These are phyloP conservation scores for Tachycineta bicolor DNA, from an alignment of 2,113 vertebrate species.

Conservation along the genomic window DNA sequence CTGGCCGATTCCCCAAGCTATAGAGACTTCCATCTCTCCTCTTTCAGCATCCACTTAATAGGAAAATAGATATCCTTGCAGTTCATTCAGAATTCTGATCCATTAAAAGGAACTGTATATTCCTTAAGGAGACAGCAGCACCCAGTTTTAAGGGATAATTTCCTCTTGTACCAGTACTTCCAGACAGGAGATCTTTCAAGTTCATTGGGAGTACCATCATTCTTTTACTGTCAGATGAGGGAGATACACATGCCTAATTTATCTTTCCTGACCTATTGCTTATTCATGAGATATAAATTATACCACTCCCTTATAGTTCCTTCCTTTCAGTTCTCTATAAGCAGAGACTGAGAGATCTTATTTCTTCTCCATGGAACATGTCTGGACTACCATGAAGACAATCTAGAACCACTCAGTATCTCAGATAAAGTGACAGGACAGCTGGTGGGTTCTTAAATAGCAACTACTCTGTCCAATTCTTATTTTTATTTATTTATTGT, in stretches of 20 bases:
- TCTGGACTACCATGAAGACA: background rate
- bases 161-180: background rate
- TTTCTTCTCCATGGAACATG: background rate
- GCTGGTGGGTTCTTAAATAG: background rate
- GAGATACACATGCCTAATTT: background rate
- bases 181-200: background rate
- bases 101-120: background rate
- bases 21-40: background rate
- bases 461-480: background rate
- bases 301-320: background rate
- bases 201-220: background rate
- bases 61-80: background rate
- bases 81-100: background rate
- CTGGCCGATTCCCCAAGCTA: background rate
- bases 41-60: background rate
- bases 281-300: background rate
- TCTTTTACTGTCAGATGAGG: background rate
- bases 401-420: background rate
- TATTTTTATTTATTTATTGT: background rate
- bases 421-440: background rate
- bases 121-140: background rate
- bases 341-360: background rate
- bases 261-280: background rate
- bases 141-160: background rate
- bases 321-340: background rate